These are phyloP conservation scores for Tauraco hartlaubi DNA, from an alignment of 2,797 vertebrate genomes.

Conservation along the genomic window DNA sequence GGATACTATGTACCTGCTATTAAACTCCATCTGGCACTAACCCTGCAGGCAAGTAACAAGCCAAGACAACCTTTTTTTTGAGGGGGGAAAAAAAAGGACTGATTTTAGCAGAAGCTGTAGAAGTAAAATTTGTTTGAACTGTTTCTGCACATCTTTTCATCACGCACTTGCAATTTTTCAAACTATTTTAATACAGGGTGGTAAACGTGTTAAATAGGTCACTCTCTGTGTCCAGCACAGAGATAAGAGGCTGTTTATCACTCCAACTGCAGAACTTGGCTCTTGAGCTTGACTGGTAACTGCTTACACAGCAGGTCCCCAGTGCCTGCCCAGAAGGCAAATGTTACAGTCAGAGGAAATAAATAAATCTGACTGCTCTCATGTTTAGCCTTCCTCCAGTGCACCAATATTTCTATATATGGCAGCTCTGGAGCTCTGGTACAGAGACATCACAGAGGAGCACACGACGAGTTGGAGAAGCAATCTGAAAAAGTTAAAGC, in stretches of 20 bases:
- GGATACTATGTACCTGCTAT: slow-evolving; percentile 42
- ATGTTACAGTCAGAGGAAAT: slow-evolving; percentile 21
- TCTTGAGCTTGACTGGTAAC: slow-evolving; percentile 46
- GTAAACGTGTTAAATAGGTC: slow-evolving; percentile 51
- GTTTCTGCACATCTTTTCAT: background rate
- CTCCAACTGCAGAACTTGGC: slow-evolving; percentile 19
- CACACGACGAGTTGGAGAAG: background rate
- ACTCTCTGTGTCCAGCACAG: slow-evolving; percentile 24
- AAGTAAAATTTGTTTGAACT: slow-evolving; percentile 1
- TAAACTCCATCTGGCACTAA: slow-evolving; percentile 45
- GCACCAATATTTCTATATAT: slow-evolving; percentile 19
- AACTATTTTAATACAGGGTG: background rate
- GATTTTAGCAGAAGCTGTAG: slow-evolving; percentile 13
- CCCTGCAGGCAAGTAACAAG: background rate
- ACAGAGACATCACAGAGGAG: background rate
- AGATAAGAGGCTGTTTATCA: slow-evolving; percentile 48
- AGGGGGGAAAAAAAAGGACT: background rate
- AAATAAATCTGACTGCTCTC: slow-evolving; percentile 55
- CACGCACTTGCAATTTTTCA: background rate
- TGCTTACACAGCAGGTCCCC: slow-evolving; percentile 30
- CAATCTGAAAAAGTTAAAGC: background rate
- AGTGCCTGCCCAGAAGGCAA: slow-evolving; percentile 28
- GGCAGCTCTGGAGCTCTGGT: slow-evolving; percentile 35
- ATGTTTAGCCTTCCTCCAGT: background rate
- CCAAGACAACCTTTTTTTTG: background rate